Base-by-base conservation (phyloP, 2,113 vertebrate species). In the Vanacampus margaritifer region DNA sequence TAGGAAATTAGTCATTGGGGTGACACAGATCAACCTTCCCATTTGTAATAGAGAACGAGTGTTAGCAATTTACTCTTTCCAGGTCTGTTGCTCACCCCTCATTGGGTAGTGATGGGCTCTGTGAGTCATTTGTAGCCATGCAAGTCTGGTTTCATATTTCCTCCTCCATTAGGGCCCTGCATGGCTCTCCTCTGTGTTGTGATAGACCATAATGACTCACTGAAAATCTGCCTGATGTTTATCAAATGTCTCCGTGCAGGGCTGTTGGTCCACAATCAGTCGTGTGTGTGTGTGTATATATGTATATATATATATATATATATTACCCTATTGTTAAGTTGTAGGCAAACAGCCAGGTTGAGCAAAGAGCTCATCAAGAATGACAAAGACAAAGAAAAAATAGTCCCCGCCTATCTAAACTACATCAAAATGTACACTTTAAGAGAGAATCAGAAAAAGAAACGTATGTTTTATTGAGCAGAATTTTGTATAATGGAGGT, bases 171-270 rank as follows among this genome's bases (percentile, higher is more conserved):
- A 86, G n/a, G 67, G 74, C 54, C 54, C 76, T 75, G 75, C 74
- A 67, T 79, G 21, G 73, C 78, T 79, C 63, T 79, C 72, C 64
- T 82, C 77, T 78, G 74, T 89, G 83, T 84, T 87, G 84, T 81
- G 86, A 86, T 86, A 76, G 84, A 67, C 74, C 73, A 69, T 86
- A 87, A 87, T 85, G 85, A 87, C 83, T 84, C 74, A 77, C 73
- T 86, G 85, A 79, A 87, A 82, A 80, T 86, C 79, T 68, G 84
- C 79, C 81, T 84, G 74, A 66, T 82, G 82, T 88, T 89, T 77
- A 82, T 87, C 80, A 86, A 74, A 76, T 73, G 79, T 86, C 73
- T 84, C 69, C 14, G 24, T 67, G 65, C 71, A 48, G 71, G 36
- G 45, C 76, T 54, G 82, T 76, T 83, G 84, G 80, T 82, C 76